A percentile compares a stretch with the other conserved stretches of the same genome.
Conservation (phyloP, 2,797 vertebrate genomes). For the Loriculus beryllinus region DNA sequence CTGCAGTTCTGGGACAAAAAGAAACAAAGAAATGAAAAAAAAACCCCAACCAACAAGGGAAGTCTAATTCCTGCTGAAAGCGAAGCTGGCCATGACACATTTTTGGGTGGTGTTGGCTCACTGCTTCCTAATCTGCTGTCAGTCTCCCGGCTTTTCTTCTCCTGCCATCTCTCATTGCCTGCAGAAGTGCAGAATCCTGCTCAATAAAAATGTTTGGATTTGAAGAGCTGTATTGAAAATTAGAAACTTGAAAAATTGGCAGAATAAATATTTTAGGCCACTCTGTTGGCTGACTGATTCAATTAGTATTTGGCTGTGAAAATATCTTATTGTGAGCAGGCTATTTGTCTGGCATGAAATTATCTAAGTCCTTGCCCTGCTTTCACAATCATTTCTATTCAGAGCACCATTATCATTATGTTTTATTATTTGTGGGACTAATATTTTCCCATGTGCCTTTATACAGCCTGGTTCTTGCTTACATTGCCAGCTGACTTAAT, state of each 20-base stretch:
- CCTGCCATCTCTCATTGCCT: accelerated
- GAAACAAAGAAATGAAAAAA: not conserved
- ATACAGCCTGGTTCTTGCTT: not conserved
- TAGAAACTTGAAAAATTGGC: not conserved
- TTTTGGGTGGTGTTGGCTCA: not conserved
- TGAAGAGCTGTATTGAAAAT: not conserved
- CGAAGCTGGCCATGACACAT: not conserved
- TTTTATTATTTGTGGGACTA: not conserved
- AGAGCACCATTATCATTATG: not conserved
- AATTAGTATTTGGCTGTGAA: not conserved
- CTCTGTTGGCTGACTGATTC: not conserved
- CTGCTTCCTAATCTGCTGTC: not conserved
- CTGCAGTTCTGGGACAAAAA: not conserved
- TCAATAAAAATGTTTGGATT: accelerated
- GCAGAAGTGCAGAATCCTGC: not conserved
- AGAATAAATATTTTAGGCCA: not conserved
- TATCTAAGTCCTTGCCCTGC: not conserved
- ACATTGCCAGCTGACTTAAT: not conserved
- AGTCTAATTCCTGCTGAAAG: not conserved
- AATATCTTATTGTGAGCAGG: not conserved
- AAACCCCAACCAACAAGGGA: not conserved
- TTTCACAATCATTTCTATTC: not conserved
- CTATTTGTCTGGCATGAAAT: not conserved
- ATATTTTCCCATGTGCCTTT: not conserved
- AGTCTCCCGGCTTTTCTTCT: not conserved